phyloP scores from a whole-genome alignment of 2,888 invertebrate genomes.

The Andrena minutula region DNA sequence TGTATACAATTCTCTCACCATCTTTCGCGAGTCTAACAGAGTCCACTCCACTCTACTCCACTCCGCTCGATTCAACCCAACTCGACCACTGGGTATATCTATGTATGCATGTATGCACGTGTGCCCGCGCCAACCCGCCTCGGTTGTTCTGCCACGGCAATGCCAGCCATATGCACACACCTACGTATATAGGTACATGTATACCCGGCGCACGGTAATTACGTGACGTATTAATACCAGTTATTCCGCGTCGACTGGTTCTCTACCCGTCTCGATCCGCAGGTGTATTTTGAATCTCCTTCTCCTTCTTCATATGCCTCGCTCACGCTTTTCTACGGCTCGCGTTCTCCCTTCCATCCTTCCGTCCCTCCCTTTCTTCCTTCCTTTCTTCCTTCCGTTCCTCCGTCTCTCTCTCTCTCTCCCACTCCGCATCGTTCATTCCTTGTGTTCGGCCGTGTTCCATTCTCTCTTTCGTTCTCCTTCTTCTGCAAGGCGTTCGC shows the following conservation, averaged over 20 bases:
- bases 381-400: background rate
- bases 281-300: slow-evolving; percentile 78
- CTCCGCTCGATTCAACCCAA: slow-evolving; percentile 7
- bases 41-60: slow-evolving; percentile 17
- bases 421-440: background rate
- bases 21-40: slow-evolving; percentile 64
- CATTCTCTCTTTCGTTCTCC: background rate
- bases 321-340: background rate
- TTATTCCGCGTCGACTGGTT: slow-evolving; percentile 82
- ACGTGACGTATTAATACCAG: slow-evolving; percentile 84
- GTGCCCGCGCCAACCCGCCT: slow-evolving; percentile 44
- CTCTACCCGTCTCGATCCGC: slow-evolving; percentile 77
- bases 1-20: slow-evolving; percentile 57
- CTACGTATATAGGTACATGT: slow-evolving; percentile 49
- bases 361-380: background rate
- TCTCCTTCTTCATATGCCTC: slow-evolving; percentile 28
- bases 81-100: slow-evolving; percentile 1
- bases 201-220: slow-evolving; percentile 78
- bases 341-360: background rate
- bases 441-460: background rate
- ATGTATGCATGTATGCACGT: background rate
- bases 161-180: slow-evolving; percentile 67
- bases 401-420: background rate
- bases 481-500: background rate
- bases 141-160: slow-evolving; percentile 55